phyloP scores from a whole-genome alignment of 2,113 vertebrate species.

The Pelmatolapia mariae region DNA sequence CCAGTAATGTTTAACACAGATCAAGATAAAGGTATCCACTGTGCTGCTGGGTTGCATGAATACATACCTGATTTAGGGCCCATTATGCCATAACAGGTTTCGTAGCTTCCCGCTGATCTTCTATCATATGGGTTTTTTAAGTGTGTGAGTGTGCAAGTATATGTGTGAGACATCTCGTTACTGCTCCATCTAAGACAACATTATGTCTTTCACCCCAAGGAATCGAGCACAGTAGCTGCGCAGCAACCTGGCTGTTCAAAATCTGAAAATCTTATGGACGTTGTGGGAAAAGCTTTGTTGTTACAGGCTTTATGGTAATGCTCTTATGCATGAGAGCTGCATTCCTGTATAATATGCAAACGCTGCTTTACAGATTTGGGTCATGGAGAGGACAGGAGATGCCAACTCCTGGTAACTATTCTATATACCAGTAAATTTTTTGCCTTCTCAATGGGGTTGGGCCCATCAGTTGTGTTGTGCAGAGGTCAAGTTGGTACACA shows the following conservation, averaged over 20 bases:
- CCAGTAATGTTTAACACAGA: not conserved
- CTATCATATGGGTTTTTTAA: not conserved
- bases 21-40: conserved; percentile 27
- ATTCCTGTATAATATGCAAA: not conserved
- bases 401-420: not conserved
- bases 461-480: not conserved
- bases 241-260: not conserved
- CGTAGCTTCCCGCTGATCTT: not conserved
- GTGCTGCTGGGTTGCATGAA: conserved; percentile 34
- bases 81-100: conserved; percentile 36
- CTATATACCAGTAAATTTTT: not conserved
- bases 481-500: not conserved
- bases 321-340: not conserved
- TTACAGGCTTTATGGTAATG: not conserved
- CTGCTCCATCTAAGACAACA: not conserved
- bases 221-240: not conserved
- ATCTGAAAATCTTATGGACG: conserved; percentile 35
- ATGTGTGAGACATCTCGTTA: not conserved
- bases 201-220: not conserved
- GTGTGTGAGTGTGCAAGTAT: not conserved
- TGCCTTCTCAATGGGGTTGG: not conserved
- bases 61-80: conserved; percentile 45
- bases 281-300: conserved; percentile 1
- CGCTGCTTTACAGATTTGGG: not conserved
- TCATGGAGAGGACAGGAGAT: not conserved